Conservation (phyloP, 2,888 invertebrate genomes). For the Petrophora chlorosata region DNA sequence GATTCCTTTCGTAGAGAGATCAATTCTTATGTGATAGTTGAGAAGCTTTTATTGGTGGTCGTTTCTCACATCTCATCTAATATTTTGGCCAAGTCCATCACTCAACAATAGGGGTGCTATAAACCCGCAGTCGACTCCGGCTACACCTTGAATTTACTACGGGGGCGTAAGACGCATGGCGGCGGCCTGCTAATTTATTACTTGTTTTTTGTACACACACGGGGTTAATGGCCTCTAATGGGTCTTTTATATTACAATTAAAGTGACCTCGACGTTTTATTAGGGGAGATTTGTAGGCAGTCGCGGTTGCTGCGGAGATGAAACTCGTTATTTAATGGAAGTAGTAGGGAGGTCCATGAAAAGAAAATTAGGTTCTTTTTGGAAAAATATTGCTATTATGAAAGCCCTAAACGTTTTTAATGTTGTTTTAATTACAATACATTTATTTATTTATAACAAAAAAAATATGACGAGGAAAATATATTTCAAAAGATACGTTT, state of each 20-base stretch:
- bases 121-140: slow-evolving; percentile 39
- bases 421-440: not conserved
- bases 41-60: too few species aligned
- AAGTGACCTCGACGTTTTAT: slow-evolving; percentile 59
- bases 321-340: slow-evolving; percentile 16
- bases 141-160: slow-evolving; percentile 48
- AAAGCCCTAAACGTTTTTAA: not conserved
- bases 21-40: too few species aligned
- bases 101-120: slow-evolving; percentile 29
- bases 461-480: too few species aligned
- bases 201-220: slow-evolving; percentile 73
- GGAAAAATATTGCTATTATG: not conserved
- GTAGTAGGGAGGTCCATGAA: slow-evolving; percentile 5
- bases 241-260: slow-evolving; percentile 70
- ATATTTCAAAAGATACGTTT: too few species aligned
- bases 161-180: slow-evolving; percentile 66
- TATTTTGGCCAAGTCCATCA: slow-evolving; percentile 12
- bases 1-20: too few species aligned
- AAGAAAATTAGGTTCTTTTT: slow-evolving; percentile 6
- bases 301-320: slow-evolving; percentile 29
- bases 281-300: slow-evolving; percentile 40
- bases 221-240: slow-evolving; percentile 76
- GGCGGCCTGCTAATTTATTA: slow-evolving; percentile 71
- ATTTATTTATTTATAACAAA: not conserved
- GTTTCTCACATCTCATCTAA: not conserved